Evolutionary conservation across 2,797 vertebrate genomes (phyloP).

Genomic region (Triplophysa yarkandensis): DNA sequence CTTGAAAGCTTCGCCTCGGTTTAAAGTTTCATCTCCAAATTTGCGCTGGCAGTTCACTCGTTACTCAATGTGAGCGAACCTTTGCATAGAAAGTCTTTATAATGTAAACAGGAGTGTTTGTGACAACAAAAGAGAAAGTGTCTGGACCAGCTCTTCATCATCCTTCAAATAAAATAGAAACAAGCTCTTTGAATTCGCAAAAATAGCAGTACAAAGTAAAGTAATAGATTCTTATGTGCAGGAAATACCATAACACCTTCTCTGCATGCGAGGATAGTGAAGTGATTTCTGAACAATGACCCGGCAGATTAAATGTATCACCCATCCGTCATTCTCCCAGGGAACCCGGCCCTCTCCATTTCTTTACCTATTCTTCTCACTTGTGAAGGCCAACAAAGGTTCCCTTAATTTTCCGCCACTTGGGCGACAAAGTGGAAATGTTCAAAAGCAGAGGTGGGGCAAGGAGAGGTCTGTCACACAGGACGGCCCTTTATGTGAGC

Average conservation of each 20-base stretch:
- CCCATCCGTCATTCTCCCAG: slow-evolving; percentile 64
- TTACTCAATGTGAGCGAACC: slow-evolving; percentile 48
- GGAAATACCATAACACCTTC: slow-evolving; percentile 34
- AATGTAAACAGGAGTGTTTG: slow-evolving; percentile 60
- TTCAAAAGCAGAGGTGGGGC: slow-evolving; percentile 65
- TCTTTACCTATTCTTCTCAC: slow-evolving; percentile 53
- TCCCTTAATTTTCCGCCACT: slow-evolving; percentile 67
- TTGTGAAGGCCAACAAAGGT: slow-evolving; percentile 68
- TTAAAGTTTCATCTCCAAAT: slow-evolving; percentile 58
- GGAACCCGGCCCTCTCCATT: slow-evolving; percentile 57
- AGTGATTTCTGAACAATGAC: slow-evolving; percentile 61
- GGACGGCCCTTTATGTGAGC: slow-evolving; percentile 62
- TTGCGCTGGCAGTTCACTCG: slow-evolving; percentile 23
- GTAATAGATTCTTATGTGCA: slow-evolving; percentile 25
- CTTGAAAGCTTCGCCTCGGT: slow-evolving; percentile 66
- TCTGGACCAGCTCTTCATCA: not conserved
- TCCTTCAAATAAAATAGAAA: slow-evolving; percentile 1
- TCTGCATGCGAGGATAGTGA: slow-evolving; percentile 51
- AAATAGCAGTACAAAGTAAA: slow-evolving; percentile 4
- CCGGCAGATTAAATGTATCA: slow-evolving; percentile 62
- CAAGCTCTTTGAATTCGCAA: slow-evolving; percentile 2
- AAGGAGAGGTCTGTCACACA: slow-evolving; percentile 55
- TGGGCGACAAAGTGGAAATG: slow-evolving; percentile 60
- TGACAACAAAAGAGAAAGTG: slow-evolving; percentile 49
- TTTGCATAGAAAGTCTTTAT: slow-evolving; percentile 30